phyloP scores from a whole-genome alignment of 2,113 vertebrate species.

The Blennius ocellaris region DNA sequence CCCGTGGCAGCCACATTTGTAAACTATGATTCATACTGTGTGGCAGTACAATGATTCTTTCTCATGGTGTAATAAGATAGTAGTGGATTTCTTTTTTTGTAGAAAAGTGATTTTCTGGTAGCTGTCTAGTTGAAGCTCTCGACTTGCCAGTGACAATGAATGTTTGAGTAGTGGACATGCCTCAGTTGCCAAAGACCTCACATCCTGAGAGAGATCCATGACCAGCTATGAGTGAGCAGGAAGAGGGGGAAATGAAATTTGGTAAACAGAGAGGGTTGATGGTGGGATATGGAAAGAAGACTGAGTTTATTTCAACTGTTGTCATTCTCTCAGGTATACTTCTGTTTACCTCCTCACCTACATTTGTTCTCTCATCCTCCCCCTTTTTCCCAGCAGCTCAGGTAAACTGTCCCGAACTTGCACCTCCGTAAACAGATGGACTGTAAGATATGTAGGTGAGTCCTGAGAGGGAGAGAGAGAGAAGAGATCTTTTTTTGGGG shows the following conservation, averaged over 20 bases:
- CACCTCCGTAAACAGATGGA: conserved; percentile 41
- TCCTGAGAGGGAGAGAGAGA: conserved; percentile 34
- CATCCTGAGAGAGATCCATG: conserved; percentile 71
- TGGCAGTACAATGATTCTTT: conserved; percentile 68
- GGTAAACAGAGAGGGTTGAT: conserved; percentile 53
- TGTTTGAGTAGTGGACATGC: conserved; percentile 73
- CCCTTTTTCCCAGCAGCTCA: conserved; percentile 50
- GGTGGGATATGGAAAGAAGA: conserved; percentile 9
- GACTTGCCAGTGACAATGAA: conserved; percentile 62
- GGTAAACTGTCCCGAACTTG: conserved; percentile 45
- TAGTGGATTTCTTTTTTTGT: conserved; percentile 42
- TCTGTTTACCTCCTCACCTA: conserved; percentile 32
- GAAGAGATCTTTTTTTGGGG: too few relatives aligned
- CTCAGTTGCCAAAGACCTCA: conserved; percentile 73
- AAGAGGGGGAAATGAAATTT: conserved; percentile 70
- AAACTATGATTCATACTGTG: conserved; percentile 62
- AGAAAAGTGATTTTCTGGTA: conserved; percentile 64
- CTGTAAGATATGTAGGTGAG: conserved; percentile 38
- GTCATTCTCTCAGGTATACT: neutral
- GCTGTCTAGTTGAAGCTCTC: conserved; percentile 58
- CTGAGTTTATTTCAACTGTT: conserved; percentile 33
- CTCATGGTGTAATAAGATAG: conserved; percentile 65
- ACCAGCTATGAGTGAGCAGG: conserved; percentile 68
- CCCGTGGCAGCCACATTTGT: conserved; percentile 52
- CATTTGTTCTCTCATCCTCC: conserved; percentile 34